Conservation (phyloP, 2,113 vertebrate genomes). For the Microcebus ravelobensis region DNA sequence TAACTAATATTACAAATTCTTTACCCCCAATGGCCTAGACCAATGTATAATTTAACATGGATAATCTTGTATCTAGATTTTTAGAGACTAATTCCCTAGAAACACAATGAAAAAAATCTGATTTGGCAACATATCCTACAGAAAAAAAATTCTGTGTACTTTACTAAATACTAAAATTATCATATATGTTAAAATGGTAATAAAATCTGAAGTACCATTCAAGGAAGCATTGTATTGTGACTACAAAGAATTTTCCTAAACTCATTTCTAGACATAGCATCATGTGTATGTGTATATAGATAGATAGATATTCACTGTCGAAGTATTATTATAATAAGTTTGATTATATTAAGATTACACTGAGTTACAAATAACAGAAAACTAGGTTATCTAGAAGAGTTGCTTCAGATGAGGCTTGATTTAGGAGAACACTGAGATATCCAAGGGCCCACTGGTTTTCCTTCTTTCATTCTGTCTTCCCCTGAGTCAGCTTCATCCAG, state of each 20-base stretch:
- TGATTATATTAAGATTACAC: not conserved
- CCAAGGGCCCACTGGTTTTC: not conserved
- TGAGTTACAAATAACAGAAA: not conserved
- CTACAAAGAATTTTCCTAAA: not conserved
- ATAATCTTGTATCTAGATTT: not conserved
- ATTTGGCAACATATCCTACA: not conserved
- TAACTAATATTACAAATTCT: not conserved
- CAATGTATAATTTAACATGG: not conserved
- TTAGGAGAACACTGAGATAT: not conserved
- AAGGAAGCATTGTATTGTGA: not conserved
- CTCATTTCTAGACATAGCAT: not conserved
- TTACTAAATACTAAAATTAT: conserved; percentile 5
- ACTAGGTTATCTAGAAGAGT: not conserved
- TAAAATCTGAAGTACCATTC: not conserved
- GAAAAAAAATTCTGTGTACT: not conserved
- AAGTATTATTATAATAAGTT: not conserved
- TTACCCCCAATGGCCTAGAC: not conserved
- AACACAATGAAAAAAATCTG: not conserved
- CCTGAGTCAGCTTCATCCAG: not conserved
- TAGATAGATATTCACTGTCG: not conserved
- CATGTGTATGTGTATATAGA: no score
- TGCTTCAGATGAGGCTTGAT: not conserved
- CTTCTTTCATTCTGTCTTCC: not conserved
- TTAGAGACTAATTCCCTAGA: not conserved
- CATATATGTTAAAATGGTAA: not conserved